These are phyloP conservation scores for Caranx ignobilis DNA, from an alignment of 2,113 vertebrate genomes.

Conservation along the genomic window DNA sequence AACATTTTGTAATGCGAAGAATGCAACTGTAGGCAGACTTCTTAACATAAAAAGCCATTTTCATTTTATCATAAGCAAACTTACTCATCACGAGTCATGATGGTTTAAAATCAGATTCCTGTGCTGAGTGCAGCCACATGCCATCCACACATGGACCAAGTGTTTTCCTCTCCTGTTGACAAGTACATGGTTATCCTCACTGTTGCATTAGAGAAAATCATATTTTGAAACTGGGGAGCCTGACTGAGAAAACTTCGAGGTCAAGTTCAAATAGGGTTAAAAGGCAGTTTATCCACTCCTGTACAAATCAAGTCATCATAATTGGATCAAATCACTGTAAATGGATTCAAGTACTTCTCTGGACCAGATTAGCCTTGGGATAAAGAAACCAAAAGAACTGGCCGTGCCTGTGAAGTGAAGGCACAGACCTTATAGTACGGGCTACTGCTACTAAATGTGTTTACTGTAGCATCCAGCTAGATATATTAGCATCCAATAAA, in stretches of 20 bases:
- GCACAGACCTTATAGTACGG: constrained; percentile 17
- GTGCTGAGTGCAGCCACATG: constrained; percentile 26
- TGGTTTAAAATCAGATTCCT: constrained; percentile 24
- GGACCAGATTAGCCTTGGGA: constrained; percentile 32
- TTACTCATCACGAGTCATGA: constrained; percentile 38
- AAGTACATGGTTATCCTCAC: constrained; percentile 38
- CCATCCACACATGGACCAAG: constrained; percentile 17
- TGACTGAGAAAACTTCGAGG: constrained; percentile 23
- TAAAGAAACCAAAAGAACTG: constrained; percentile 36
- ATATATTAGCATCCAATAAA: constrained; percentile 12
- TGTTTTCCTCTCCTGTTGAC: constrained; percentile 38
- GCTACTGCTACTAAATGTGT: constrained; percentile 27
- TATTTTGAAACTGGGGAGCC: constrained; percentile 1
- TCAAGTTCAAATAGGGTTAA: constrained; percentile 17
- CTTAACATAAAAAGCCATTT: constrained; percentile 25
- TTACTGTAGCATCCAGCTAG: neutral
- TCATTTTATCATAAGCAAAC: constrained; percentile 18
- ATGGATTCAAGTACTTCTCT: constrained; percentile 46
- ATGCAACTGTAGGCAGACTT: constrained; percentile 33
- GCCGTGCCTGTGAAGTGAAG: constrained; percentile 29
- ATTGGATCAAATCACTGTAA: constrained; percentile 48
- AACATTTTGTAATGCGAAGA: constrained; percentile 35
- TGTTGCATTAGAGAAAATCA: constrained; percentile 15
- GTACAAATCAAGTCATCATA: constrained; percentile 37
- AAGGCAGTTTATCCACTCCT: constrained; percentile 19